Evolutionary conservation across 2,888 invertebrate genomes (phyloP).

Genomic region (Drosophila fulvimacula): DNA sequence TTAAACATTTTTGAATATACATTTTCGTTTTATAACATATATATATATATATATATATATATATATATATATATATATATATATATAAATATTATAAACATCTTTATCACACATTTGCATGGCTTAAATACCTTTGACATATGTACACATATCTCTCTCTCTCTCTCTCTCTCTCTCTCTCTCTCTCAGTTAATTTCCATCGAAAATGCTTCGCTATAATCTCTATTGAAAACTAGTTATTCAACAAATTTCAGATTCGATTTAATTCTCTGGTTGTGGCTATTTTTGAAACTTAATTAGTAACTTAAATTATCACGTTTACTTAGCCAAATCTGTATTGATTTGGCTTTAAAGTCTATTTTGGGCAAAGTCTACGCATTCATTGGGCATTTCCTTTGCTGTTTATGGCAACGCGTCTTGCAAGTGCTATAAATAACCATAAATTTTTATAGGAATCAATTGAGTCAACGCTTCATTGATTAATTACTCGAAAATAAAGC

Average conservation of each 20-base stretch:
- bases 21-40: background rate
- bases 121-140: background rate
- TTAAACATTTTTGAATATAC: background rate
- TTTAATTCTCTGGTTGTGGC: conserved; percentile 7
- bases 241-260: conserved; percentile 17
- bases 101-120: background rate
- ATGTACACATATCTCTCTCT: background rate
- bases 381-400: background rate
- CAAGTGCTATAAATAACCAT: background rate
- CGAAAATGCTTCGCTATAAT: conserved; percentile 15
- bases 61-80: too few relatives aligned
- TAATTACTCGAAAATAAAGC: conserved; percentile 14
- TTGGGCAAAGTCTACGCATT: conserved; percentile 7
- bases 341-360: conserved; percentile 12
- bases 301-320: conserved; percentile 45
- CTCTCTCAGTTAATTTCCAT: background rate
- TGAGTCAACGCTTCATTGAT: conserved; percentile 8
- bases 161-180: background rate
- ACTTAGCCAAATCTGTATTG: background rate
- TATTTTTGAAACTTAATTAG: conserved; percentile 51
- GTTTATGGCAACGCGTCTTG: background rate
- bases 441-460: background rate
- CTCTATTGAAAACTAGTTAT: conserved; percentile 38
- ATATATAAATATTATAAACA: background rate
- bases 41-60: too few relatives aligned